Evolutionary conservation across 2,113 vertebrate genomes (phyloP).

Genomic region (Oreochromis aureus): DNA sequence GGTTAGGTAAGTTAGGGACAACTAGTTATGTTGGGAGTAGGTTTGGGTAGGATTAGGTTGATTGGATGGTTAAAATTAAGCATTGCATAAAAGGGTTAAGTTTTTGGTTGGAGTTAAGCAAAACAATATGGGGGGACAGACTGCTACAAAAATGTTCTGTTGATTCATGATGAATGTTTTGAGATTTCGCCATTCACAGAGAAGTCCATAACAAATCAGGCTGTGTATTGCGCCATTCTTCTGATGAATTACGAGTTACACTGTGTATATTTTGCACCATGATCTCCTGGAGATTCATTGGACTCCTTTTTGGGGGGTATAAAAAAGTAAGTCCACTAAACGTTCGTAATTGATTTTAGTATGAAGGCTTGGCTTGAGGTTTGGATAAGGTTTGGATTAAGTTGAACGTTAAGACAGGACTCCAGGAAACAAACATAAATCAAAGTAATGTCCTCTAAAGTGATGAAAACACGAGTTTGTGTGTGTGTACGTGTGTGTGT

Average conservation of each 20-base stretch:
- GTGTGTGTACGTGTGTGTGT: neutral
- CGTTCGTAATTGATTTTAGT: neutral
- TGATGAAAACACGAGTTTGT: neutral
- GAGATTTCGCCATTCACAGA: neutral
- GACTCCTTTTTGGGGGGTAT: neutral
- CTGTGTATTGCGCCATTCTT: neutral
- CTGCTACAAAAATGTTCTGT: neutral
- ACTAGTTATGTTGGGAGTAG: neutral
- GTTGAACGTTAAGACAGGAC: neutral
- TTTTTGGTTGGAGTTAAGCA: neutral
- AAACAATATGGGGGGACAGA: neutral
- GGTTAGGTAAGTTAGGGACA: neutral
- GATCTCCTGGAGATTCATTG: neutral
- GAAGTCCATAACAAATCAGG: neutral
- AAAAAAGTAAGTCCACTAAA: neutral
- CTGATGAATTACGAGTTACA: neutral
- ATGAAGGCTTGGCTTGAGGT: neutral
- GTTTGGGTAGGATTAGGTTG: neutral
- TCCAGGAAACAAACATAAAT: neutral
- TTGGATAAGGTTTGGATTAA: neutral
- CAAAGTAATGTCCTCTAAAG: neutral
- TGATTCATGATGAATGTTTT: neutral
- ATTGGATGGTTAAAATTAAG: neutral
- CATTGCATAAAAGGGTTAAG: neutral
- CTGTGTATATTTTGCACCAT: neutral